phyloP scores from a whole-genome alignment of 1,140 invertebrate species.

The Coptotermes formosanus region DNA sequence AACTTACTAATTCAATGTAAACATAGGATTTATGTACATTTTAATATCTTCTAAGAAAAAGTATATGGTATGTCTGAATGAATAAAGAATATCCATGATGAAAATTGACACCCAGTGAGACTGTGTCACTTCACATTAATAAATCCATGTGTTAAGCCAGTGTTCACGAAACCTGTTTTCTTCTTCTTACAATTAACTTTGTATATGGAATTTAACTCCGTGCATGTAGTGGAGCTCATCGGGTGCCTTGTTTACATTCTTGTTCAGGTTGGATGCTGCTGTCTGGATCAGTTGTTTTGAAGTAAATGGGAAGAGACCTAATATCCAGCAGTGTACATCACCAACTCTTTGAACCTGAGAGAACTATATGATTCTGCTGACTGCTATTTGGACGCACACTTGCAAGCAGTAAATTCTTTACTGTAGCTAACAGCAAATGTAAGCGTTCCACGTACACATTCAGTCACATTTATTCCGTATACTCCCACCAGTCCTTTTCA shows the following conservation, averaged over 20 bases:
- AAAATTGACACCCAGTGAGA: slow-evolving; percentile 13
- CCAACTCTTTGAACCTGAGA: background rate
- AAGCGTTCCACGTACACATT: background rate
- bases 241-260: background rate
- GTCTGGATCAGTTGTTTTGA: too few species aligned
- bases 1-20: slow-evolving; percentile 17
- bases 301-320: background rate
- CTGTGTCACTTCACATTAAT: background rate
- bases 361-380: background rate
- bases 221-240: background rate
- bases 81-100: background rate
- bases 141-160: background rate
- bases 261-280: background rate
- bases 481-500: slow-evolving; percentile 73
- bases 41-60: slow-evolving; percentile 18
- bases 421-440: slow-evolving; percentile 24
- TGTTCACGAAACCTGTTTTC: background rate
- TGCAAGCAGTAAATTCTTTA: background rate
- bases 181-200: background rate
- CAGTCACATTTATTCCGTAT: slow-evolving; percentile 45
- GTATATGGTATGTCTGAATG: background rate
- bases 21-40: slow-evolving; percentile 22
- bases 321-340: background rate
- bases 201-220: slow-evolving; percentile 2
- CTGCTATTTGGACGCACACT: background rate